These are phyloP conservation scores for Drosophila rufa DNA, from an alignment of 1,140 invertebrate species.

Conservation along the genomic window DNA sequence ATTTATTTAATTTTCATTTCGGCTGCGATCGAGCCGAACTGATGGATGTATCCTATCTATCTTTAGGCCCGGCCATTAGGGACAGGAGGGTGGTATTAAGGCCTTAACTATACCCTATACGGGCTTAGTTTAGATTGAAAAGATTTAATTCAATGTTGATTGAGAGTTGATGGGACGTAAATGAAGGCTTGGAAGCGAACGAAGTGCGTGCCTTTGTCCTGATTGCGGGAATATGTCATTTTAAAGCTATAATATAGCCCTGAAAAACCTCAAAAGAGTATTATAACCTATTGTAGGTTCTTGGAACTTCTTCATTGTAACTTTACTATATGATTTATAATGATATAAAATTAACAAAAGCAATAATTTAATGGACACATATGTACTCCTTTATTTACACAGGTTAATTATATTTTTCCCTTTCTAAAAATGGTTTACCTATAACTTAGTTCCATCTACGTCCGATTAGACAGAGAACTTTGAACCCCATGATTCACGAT, in stretches of 20 bases:
- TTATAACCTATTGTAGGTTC: no score
- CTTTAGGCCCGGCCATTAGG: constrained; percentile 29
- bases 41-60: constrained; percentile 65
- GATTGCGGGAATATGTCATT: neutral
- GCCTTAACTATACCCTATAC: constrained; percentile 38
- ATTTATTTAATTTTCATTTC: constrained; percentile 40
- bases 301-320: no score
- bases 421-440: neutral
- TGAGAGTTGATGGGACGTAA: constrained; percentile 29
- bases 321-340: no score
- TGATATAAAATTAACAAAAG: no score
- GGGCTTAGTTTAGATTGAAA: constrained; percentile 47
- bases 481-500: constrained; percentile 24
- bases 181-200: neutral
- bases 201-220: neutral
- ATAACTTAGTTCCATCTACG: no score
- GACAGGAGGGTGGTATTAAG: constrained; percentile 24
- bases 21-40: constrained; percentile 39
- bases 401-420: no score
- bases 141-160: constrained; percentile 25
- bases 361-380: no score
- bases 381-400: no score
- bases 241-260: neutral
- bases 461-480: neutral
- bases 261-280: neutral